These are phyloP conservation scores for Tyto alba DNA, from an alignment of 2,113 vertebrate genomes.

Conservation along the genomic window DNA sequence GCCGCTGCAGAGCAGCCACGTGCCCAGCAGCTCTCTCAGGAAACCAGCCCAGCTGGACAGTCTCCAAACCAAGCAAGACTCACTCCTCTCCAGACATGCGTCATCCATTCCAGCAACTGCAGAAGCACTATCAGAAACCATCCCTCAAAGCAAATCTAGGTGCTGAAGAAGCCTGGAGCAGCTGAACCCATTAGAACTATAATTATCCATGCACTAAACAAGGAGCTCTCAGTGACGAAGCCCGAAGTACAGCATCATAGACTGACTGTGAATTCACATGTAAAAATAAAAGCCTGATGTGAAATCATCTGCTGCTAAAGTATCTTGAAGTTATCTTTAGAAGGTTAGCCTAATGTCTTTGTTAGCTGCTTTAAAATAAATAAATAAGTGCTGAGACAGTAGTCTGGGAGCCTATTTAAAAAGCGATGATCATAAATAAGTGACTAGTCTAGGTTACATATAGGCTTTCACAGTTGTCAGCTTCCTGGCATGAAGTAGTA, in stretches of 20 bases:
- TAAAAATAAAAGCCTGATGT: conserved; percentile 42
- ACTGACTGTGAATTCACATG: background rate
- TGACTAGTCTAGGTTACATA: conserved; percentile 23
- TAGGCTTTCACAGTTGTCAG: conserved; percentile 40
- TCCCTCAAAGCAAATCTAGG: background rate
- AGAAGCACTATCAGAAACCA: conserved; percentile 13
- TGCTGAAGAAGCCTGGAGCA: background rate
- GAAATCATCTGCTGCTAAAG: conserved; percentile 26
- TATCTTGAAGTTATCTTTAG: conserved; percentile 61
- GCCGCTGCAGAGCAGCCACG: background rate
- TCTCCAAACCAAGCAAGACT: background rate
- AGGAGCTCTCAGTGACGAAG: background rate
- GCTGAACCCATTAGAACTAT: conserved; percentile 3
- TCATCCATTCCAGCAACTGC: conserved; percentile 20
- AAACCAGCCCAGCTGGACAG: background rate
- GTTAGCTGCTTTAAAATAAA: conserved; percentile 46
- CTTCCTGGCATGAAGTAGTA: background rate
- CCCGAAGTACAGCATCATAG: background rate
- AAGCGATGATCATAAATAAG: background rate
- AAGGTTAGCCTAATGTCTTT: conserved; percentile 30
- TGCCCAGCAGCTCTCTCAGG: background rate
- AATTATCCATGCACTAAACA: conserved; percentile 37
- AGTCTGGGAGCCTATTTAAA: conserved; percentile 38
- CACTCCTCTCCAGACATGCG: background rate
- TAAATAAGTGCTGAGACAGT: conserved; percentile 42